Conservation (phyloP, 64 coral and sea anemone genomes). For the Astreopora myriophthalma region DNA sequence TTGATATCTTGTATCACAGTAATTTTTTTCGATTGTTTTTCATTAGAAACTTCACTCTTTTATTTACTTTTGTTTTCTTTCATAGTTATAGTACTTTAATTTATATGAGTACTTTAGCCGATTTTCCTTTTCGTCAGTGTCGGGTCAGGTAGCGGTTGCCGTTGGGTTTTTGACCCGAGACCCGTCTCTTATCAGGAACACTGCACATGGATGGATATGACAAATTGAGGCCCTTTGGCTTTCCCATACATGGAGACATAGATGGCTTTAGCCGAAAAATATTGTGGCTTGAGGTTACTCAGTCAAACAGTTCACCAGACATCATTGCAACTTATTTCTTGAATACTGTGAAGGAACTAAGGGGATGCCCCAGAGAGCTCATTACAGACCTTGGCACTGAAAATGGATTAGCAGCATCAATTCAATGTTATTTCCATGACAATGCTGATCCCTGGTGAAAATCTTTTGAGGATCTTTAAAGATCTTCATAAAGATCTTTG, state of each 20-base stretch:
- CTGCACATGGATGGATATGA: slow-evolving; percentile 50
- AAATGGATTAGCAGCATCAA: slow-evolving; percentile 46
- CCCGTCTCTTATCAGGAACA: too few relatives aligned
- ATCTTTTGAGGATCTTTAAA: too few relatives aligned
- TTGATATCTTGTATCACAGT: too few relatives aligned
- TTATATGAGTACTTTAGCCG: too few relatives aligned
- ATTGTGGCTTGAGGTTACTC: slow-evolving; percentile 22
- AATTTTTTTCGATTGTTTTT: too few relatives aligned
- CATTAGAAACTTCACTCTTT: too few relatives aligned
- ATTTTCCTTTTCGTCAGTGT: too few relatives aligned
- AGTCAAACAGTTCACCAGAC: slow-evolving; percentile 32
- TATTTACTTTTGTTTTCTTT: too few relatives aligned
- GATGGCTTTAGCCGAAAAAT: slow-evolving; percentile 35
- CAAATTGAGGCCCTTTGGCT: slow-evolving; percentile 44
- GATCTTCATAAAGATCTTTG: too few relatives aligned
- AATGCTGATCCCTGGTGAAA: neutral
- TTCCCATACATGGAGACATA: slow-evolving; percentile 49
- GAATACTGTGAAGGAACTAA: neutral
- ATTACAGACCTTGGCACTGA: slow-evolving; percentile 44
- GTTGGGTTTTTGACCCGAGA: too few relatives aligned
- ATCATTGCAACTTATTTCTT: slow-evolving; percentile 28
- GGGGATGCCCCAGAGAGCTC: neutral
- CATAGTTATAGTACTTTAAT: too few relatives aligned
- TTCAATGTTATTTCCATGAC: slow-evolving; percentile 20
- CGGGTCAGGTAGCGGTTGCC: too few relatives aligned